phyloP scores from a whole-genome alignment of 2,113 vertebrate genomes.

The Anthoscopus minutus region DNA sequence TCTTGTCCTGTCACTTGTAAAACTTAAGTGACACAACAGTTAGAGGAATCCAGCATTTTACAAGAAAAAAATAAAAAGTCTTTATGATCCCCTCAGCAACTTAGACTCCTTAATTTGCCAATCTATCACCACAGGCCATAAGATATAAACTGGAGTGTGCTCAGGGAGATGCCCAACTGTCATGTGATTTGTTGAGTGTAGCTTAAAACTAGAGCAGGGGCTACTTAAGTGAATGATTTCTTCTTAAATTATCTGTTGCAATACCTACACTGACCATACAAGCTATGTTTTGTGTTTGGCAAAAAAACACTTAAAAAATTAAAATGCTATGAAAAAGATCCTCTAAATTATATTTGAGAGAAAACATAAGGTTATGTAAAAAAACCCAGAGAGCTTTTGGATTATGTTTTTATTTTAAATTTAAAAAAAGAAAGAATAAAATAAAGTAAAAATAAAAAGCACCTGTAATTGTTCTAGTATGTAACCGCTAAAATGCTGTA shows the following conservation, averaged over 20 bases:
- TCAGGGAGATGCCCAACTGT: neutral
- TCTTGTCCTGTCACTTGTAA: neutral
- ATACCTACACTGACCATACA: neutral
- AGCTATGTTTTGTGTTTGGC: neutral
- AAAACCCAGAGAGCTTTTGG: neutral
- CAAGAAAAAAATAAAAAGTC: neutral
- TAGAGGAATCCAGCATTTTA: neutral
- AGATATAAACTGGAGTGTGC: neutral
- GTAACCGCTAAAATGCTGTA: neutral
- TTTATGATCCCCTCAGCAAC: neutral
- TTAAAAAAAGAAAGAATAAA: neutral
- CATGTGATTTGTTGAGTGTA: neutral
- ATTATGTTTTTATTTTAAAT: neutral
- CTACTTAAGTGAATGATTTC: neutral
- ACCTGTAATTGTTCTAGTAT: neutral
- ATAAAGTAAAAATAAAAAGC: neutral
- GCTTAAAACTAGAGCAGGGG: neutral
- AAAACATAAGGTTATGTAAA: neutral
- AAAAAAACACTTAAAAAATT: neutral
- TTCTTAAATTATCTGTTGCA: neutral
- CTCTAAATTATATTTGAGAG: neutral
- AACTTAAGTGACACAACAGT: neutral
- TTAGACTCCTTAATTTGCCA: neutral
- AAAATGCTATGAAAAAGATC: rapidly evolving
- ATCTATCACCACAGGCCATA: neutral